Evolutionary conservation across 2,113 vertebrate species (phyloP).

Genomic region (Conger conger): DNA sequence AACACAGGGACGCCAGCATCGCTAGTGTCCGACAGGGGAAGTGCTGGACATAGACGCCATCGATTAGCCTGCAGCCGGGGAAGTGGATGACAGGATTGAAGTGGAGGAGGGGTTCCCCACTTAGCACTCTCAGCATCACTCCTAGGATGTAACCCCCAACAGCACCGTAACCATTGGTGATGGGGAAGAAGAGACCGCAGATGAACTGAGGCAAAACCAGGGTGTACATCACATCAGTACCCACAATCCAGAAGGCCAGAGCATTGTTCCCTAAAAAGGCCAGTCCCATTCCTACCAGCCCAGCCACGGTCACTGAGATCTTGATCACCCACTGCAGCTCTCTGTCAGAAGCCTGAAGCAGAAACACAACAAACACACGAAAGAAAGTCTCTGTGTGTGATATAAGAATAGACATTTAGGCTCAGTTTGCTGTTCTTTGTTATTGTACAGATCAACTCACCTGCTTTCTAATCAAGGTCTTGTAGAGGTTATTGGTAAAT

Average conservation of each 20-base stretch:
- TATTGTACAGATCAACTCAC: slow-evolving; percentile 34
- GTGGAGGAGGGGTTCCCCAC: slow-evolving; percentile 68
- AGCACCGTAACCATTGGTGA: slow-evolving; percentile 72
- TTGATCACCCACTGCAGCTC: slow-evolving; percentile 79
- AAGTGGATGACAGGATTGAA: slow-evolving; percentile 61
- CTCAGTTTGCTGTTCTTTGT: neutral
- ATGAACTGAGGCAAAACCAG: slow-evolving; percentile 80
- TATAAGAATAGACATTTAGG: neutral
- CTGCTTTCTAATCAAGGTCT: slow-evolving; percentile 61
- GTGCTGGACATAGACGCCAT: slow-evolving; percentile 59
- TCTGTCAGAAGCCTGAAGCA: slow-evolving; percentile 70
- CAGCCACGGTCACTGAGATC: slow-evolving; percentile 69
- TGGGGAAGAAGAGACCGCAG: slow-evolving; percentile 61
- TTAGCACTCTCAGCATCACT: slow-evolving; percentile 67
- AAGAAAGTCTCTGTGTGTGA: neutral
- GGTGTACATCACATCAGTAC: slow-evolving; percentile 75
- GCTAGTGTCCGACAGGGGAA: slow-evolving; percentile 73
- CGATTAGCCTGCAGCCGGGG: slow-evolving; percentile 60
- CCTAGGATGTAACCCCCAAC: slow-evolving; percentile 64
- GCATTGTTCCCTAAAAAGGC: slow-evolving; percentile 73
- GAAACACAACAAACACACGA: neutral
- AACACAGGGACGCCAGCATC: slow-evolving; percentile 57
- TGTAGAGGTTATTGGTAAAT: slow-evolving; percentile 62
- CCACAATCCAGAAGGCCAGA: slow-evolving; percentile 80
- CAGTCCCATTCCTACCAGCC: slow-evolving; percentile 62